Percentiles rank a stretch among this genome's conserved stretches.
Conservation (phyloP, 1,140 invertebrate genomes). For the Amphibalanus amphitrite region DNA sequence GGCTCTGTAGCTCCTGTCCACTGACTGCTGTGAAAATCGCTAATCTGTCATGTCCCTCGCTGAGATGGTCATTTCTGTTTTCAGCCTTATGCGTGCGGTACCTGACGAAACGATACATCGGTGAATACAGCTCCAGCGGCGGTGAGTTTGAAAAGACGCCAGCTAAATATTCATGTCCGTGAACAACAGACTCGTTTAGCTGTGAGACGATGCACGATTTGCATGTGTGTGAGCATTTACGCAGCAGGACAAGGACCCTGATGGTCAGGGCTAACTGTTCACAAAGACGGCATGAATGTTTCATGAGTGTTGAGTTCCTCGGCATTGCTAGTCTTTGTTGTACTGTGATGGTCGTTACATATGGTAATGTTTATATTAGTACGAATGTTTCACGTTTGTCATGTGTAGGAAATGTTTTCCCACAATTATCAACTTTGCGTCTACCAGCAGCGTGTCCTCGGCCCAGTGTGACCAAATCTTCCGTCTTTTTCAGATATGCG, state of each 20-base stretch:
- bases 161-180: conserved; percentile 9
- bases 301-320: not conserved
- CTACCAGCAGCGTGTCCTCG: no score
- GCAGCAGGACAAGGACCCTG: not conserved
- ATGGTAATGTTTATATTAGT: no score
- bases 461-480: no score
- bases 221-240: not conserved
- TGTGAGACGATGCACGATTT: not conserved
- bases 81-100: conserved; percentile 59
- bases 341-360: no score
- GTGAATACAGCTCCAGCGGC: conserved; percentile 59
- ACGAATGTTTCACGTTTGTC: no score
- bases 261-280: conserved; percentile 5
- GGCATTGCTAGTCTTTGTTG: no score
- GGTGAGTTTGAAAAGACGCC: conserved; percentile 29
- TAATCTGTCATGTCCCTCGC: not conserved
- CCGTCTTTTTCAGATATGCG: conserved; percentile 65
- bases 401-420: no score
- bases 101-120: conserved; percentile 57
- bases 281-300: conserved; percentile 11
- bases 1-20: no score
- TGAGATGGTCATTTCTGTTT: conserved; percentile 28
- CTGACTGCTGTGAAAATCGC: not conserved
- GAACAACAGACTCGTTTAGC: not conserved
- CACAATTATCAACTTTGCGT: no score